Conservation (phyloP, 2,888 invertebrate species). For the Microctonus aethiopoides region DNA sequence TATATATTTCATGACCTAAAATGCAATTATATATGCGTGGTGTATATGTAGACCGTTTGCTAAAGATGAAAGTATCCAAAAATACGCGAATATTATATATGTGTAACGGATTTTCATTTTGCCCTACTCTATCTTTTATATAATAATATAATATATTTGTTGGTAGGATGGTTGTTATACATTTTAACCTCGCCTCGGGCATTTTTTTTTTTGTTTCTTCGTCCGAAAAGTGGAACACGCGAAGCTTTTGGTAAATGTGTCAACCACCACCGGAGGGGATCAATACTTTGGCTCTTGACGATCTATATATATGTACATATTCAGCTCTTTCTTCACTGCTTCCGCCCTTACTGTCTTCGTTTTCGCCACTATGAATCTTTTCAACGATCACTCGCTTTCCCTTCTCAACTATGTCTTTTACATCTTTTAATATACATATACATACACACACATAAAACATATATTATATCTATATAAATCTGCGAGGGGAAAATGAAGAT, state of each 20-base stretch:
- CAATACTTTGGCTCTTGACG: slow-evolving; percentile 57
- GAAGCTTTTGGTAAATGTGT: slow-evolving; percentile 62
- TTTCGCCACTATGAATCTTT: not conserved
- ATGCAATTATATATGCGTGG: not conserved
- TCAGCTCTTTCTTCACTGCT: slow-evolving; percentile 33
- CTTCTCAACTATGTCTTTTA: not conserved
- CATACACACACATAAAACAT: too few relatives aligned
- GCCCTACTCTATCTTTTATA: not conserved
- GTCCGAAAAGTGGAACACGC: slow-evolving; percentile 55
- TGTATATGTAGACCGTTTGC: too few relatives aligned
- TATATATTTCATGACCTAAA: not conserved
- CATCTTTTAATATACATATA: not conserved
- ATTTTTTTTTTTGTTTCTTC: slow-evolving; percentile 16
- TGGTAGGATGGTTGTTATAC: not conserved
- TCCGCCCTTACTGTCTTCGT: slow-evolving; percentile 7
- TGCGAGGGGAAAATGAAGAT: not conserved
- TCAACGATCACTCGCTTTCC: not conserved
- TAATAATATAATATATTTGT: not conserved
- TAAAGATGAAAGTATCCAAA: not conserved
- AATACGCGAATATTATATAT: not conserved
- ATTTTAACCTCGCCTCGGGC: slow-evolving; percentile 3
- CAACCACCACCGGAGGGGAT: slow-evolving; percentile 56
- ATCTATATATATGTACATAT: not conserved
- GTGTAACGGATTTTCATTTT: not conserved
- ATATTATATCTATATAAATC: not conserved